Evolutionary conservation across 2,888 invertebrate genomes (phyloP), one percentile per base, ranked within the genome.

Genomic region (Muscina levida): DNA sequence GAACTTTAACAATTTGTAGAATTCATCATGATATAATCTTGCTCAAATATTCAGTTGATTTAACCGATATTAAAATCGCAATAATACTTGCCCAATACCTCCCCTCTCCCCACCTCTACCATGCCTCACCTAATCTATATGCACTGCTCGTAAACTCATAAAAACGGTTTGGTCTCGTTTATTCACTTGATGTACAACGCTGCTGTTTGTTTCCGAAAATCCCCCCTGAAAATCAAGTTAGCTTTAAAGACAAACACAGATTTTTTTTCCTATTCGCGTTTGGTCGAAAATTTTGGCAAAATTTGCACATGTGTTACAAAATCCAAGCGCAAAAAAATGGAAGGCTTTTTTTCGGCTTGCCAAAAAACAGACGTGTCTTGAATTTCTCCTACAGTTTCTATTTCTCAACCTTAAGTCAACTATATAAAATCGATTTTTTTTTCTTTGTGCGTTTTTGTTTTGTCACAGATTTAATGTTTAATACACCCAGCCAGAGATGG

Each of bases 401-500:
- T 31, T 31, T 31, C 4, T 5, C n/a, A 31, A 31, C 31, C 3
- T 5, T 8, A 46, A 46, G 15, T 46, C 6, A 44, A 44, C 4
- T 10, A n/a, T 8, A 46, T 15, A 46, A 46, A 11, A 46, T 46
- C 17, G 5, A 46, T 53, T 53, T 17, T 53, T 53, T 53, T 19
- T 24, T 10, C 53, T 53, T 53, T 53, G 53, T 24, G 24, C 53
- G 53, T 53, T 53, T 53, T 48, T 48, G 15, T n/a, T n/a, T n/a
- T n/a, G n/a, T n/a, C n/a, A n/a, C n/a, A n/a, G n/a, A n/a, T n/a
- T n/a, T n/a, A 2, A 2, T 44, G 2, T 19, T 22, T 17, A 19
- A 53, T 53, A 53, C 22, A 22, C 22, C 19, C 53, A 15, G 22
- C 53, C 10, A 53, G 46, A 11, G 46, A 46, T 46, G 11, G 46